Base-by-base conservation (phyloP, 2,113 vertebrate genomes). In the Tenrec ecaudatus region DNA sequence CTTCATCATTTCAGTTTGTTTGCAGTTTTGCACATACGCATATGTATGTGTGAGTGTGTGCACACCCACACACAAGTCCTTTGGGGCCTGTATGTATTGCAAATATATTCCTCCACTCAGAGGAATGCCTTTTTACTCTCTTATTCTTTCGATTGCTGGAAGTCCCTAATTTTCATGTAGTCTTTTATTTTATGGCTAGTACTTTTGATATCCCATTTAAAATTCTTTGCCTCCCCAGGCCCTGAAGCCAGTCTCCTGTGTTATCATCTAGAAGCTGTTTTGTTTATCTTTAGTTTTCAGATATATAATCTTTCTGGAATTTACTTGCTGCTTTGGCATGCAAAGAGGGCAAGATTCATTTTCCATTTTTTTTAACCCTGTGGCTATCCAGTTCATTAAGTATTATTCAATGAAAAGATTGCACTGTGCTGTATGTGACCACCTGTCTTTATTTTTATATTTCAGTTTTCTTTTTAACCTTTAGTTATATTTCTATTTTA, bases 271-370 rank as follows among this genome's bases (percentile, higher is more conserved):
- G 86, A 86, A 86, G 60, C 33, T 66, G 1, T 77, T 15, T 33
- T 71, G 29, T 89, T 89, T 82, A 38, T 53, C 57, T 64, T 90
- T 73, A 14, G 64, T 12, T 22, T 38, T 81, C 84, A 38, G 29
- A 58, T 58, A 27, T 85, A 20, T 82, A 87, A 82, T 36, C 60
- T 62, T 95, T 79, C 58, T 36, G 79, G n/a, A 79, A 57, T 90
- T 53, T 85, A 20, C 89, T 71, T 84, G 79, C 64, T 3, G n/a
- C 66, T 22, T 66, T 68, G 83, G 79, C 71, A 92, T 33, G 60
- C 31, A 64, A 87, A 43, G 4, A 66, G 29, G 73, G 78, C 71
- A 81, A 69, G 23, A 2, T 53, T 36, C n/a, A 20, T 64, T 40
- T 40, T 40, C 40, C 40, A n/a, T 40, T 7, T 83, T 73, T 36